Evolutionary conservation across 2,797 vertebrate genomes (phyloP).

Genomic region (Pangasius macronema): DNA sequence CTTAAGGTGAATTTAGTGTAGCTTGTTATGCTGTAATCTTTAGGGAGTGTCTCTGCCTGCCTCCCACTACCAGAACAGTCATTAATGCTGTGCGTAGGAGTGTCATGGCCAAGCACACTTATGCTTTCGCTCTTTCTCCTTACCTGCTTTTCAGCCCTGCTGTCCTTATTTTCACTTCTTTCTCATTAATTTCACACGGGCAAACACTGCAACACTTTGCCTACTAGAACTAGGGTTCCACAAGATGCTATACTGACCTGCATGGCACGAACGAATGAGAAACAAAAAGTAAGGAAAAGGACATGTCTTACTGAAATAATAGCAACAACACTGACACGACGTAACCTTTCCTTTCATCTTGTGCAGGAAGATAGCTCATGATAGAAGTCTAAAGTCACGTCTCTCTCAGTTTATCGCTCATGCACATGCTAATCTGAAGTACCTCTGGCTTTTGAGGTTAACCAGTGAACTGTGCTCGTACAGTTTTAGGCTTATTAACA

Average conservation of each 20-base stretch:
- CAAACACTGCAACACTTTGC: background rate
- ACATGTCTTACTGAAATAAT: too few species aligned
- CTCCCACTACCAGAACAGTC: conserved; percentile 22
- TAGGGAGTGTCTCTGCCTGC: conserved; percentile 33
- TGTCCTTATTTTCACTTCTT: background rate
- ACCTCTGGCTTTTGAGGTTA: background rate
- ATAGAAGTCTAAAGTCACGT: background rate
- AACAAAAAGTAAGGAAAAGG: too few species aligned
- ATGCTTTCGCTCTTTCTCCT: background rate
- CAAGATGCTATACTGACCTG: background rate
- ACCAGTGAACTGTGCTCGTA: background rate
- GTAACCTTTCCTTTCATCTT: background rate
- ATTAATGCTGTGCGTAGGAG: conserved; percentile 36
- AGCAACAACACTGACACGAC: too few species aligned
- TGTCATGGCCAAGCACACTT: conserved; percentile 22
- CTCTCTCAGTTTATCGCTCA: background rate
- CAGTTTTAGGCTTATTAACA: background rate
- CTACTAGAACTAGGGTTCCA: background rate
- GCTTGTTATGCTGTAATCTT: conserved; percentile 39
- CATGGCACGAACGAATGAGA: too few species aligned
- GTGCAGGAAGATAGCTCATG: background rate
- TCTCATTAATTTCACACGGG: background rate
- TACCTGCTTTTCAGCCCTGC: background rate
- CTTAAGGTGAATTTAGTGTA: conserved; percentile 31
- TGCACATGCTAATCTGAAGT: background rate